phyloP scores from a whole-genome alignment of 1,140 invertebrate species.

The Acromyrmex heyeri region DNA sequence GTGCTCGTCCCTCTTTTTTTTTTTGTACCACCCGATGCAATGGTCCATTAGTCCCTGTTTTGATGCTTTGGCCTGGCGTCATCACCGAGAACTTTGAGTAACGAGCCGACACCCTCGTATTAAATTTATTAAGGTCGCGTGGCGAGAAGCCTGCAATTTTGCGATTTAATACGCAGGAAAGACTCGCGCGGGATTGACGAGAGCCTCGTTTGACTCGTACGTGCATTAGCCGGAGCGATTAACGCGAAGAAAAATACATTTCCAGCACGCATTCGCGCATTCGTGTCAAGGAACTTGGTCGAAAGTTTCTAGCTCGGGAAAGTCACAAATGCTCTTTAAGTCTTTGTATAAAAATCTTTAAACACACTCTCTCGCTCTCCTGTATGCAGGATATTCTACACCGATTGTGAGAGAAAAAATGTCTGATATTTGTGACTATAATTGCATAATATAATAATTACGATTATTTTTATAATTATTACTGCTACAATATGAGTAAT shows the following conservation, averaged over 20 bases:
- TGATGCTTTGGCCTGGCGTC: slow-evolving; percentile 38
- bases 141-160: slow-evolving; percentile 44
- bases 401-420: too few species aligned
- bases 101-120: slow-evolving; percentile 51
- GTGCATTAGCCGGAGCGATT: slow-evolving; percentile 17
- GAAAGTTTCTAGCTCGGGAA: background rate
- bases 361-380: background rate
- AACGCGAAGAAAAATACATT: slow-evolving; percentile 13
- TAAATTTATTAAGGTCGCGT: slow-evolving; percentile 61
- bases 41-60: slow-evolving; percentile 68
- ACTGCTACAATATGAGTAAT: too few species aligned
- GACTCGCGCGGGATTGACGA: slow-evolving; percentile 18
- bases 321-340: background rate
- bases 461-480: too few species aligned
- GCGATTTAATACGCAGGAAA: slow-evolving; percentile 48
- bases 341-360: background rate
- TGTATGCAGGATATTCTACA: background rate
- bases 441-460: too few species aligned
- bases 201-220: slow-evolving; percentile 27
- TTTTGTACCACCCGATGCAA: slow-evolving; percentile 37
- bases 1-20: slow-evolving; percentile 31
- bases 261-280: background rate
- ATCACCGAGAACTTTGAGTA: slow-evolving; percentile 44
- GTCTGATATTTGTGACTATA: too few species aligned
- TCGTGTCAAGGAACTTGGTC: slow-evolving; percentile 26